Percentiles rank a stretch among this genome's conserved stretches.
These are phyloP conservation scores for Pararge aegeria DNA, from an alignment of 1,140 invertebrate genomes.

Conservation along the genomic window DNA sequence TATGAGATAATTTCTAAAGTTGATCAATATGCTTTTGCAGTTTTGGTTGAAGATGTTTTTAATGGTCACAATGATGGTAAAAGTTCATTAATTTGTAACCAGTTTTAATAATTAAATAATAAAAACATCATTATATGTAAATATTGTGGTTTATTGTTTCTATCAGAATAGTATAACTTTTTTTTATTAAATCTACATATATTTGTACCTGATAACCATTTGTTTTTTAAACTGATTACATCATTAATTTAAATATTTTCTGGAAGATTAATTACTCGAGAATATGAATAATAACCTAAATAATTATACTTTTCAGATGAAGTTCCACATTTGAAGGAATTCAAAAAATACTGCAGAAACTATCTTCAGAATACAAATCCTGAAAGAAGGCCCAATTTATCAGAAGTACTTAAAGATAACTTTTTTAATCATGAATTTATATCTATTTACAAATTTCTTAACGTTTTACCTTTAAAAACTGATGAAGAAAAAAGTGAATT, in stretches of 20 bases:
- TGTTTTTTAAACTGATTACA: too few relatives aligned
- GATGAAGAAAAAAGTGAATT: constrained; percentile 88
- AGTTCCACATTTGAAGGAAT: constrained; percentile 84
- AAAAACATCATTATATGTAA: too few relatives aligned
- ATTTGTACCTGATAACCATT: too few relatives aligned
- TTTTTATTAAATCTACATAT: too few relatives aligned
- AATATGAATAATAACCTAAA: not conserved
- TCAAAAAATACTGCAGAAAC: constrained; percentile 84
- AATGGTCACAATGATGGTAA: constrained; percentile 81
- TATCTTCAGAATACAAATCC: constrained; percentile 82
- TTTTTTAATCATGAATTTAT: constrained; percentile 93
- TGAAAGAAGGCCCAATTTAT: constrained; percentile 81
- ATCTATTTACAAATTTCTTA: constrained; percentile 88
- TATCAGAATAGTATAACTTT: too few relatives aligned
- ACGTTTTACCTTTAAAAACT: constrained; percentile 88
- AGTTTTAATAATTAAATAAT: too few relatives aligned
- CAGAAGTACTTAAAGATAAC: constrained; percentile 83
- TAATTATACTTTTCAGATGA: constrained; percentile 79
- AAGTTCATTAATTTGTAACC: not conserved
- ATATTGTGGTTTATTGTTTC: not conserved
- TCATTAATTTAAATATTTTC: too few relatives aligned
- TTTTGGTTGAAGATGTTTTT: constrained; percentile 88
- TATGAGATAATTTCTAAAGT: constrained; percentile 79
- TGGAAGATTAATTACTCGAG: too few relatives aligned
- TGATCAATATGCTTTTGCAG: constrained; percentile 90